Conservation (phyloP, 2,888 invertebrate genomes). For the Stenchaetothrips biformis region DNA sequence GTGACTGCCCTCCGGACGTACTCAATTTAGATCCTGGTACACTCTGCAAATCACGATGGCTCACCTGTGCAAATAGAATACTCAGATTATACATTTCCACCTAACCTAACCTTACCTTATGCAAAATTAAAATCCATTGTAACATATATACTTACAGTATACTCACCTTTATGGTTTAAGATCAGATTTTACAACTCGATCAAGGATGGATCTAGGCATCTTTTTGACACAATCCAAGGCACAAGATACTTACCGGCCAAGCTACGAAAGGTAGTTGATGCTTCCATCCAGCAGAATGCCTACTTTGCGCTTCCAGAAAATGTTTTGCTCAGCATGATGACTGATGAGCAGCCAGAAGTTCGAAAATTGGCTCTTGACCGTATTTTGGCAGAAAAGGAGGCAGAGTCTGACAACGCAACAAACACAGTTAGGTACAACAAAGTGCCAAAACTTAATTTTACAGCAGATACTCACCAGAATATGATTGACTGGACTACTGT, state of each 20-base stretch:
- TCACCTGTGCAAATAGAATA: no score
- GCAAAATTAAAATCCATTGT: neutral
- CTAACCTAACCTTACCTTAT: no score
- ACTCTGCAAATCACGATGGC: no score
- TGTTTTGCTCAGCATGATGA: neutral
- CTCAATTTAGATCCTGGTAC: neutral
- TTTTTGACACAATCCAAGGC: no score
- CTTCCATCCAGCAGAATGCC: constrained; percentile 10
- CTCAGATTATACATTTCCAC: constrained; percentile 17
- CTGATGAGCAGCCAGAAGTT: no score
- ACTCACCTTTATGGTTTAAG: no score
- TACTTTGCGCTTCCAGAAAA: constrained; percentile 13
- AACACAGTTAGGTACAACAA: neutral
- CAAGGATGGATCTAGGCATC: no score
- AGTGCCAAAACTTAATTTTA: neutral
- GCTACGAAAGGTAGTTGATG: constrained; percentile 1
- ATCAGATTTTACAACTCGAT: no score
- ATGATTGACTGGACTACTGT: neutral
- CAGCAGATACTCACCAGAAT: neutral
- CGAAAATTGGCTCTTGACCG: neutral
- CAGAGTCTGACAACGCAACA: neutral
- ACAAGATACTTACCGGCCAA: neutral
- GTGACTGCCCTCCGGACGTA: neutral
- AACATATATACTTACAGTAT: no score
- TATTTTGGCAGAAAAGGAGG: constrained; percentile 1